phyloP scores from a whole-genome alignment of 1,140 invertebrate genomes.

The Drosophila santomea region DNA sequence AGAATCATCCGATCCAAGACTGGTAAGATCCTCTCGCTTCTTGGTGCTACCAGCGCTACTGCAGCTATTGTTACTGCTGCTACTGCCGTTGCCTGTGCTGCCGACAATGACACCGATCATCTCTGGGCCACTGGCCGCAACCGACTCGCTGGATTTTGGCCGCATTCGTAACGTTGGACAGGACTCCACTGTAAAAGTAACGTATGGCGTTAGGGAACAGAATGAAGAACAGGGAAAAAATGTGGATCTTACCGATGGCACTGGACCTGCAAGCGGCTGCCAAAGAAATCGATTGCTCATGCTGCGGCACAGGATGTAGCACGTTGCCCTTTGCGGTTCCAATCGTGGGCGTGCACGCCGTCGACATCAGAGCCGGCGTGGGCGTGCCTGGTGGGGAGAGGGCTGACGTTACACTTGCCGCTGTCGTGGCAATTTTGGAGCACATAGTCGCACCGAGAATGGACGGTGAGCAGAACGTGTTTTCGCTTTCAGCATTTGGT shows the following conservation, averaged over 20 bases:
- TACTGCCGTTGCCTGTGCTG: conserved; percentile 28
- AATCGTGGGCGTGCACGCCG: conserved; percentile 13
- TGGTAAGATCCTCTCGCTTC: conserved; percentile 89
- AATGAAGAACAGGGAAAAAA: neutral
- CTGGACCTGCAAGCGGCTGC: conserved; percentile 3
- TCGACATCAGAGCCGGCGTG: conserved; percentile 55
- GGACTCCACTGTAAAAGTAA: conserved; percentile 55
- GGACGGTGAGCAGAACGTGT: conserved; percentile 83
- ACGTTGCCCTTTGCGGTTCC: neutral
- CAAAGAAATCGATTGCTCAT: conserved; percentile 12
- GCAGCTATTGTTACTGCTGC: conserved; percentile 58
- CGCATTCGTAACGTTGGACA: conserved; percentile 68
- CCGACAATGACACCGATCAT: conserved; percentile 36
- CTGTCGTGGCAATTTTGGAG: conserved; percentile 79
- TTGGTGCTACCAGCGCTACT: conserved; percentile 72
- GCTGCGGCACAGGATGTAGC: conserved; percentile 13
- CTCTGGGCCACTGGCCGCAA: conserved; percentile 47
- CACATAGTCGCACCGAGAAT: conserved; percentile 84
- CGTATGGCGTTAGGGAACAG: neutral
- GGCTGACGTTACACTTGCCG: conserved; percentile 77
- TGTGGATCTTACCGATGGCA: conserved; percentile 38
- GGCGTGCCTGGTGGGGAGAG: conserved; percentile 59
- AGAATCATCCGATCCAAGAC: conserved; percentile 94
- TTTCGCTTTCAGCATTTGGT: conserved; percentile 88
- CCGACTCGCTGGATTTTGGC: conserved; percentile 72